Conservation (phyloP, 2,797 vertebrate species). For the Trematomus bernacchii region DNA sequence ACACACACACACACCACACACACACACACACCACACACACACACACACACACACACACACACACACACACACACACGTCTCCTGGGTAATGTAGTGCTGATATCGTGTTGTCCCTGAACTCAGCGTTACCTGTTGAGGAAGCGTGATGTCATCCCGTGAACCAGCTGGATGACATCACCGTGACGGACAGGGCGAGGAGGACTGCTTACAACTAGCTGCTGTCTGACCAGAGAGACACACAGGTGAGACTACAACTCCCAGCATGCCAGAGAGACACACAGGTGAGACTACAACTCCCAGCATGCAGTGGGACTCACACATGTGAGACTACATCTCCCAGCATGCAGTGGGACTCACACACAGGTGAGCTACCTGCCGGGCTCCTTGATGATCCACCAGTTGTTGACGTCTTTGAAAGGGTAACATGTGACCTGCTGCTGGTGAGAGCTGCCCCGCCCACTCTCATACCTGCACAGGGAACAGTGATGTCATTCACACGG, state of each 20-base stretch:
- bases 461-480: slow-evolving; percentile 88
- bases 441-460: slow-evolving; percentile 95
- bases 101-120: neutral
- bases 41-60: no score
- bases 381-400: slow-evolving; percentile 98
- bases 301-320: no score
- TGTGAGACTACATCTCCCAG: neutral
- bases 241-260: neutral
- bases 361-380: slow-evolving; percentile 86
- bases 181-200: slow-evolving; percentile 90
- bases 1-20: slow-evolving; percentile 3
- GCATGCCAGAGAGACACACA: neutral
- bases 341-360: neutral
- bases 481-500: neutral
- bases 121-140: slow-evolving; percentile 93
- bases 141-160: slow-evolving; percentile 95
- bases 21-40: neutral
- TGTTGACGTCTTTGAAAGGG: slow-evolving; percentile 98
- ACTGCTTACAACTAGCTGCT: slow-evolving; percentile 90
- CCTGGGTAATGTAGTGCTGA: neutral
- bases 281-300: neutral
- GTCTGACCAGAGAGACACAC: slow-evolving; percentile 77
- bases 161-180: slow-evolving; percentile 92
- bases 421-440: slow-evolving; percentile 99
- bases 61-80: no score